A percentile compares a stretch with the other conserved stretches of the same genome.
Evolutionary conservation across 2,888 invertebrate species (phyloP).

Genomic region (Pheosia gnoma): DNA sequence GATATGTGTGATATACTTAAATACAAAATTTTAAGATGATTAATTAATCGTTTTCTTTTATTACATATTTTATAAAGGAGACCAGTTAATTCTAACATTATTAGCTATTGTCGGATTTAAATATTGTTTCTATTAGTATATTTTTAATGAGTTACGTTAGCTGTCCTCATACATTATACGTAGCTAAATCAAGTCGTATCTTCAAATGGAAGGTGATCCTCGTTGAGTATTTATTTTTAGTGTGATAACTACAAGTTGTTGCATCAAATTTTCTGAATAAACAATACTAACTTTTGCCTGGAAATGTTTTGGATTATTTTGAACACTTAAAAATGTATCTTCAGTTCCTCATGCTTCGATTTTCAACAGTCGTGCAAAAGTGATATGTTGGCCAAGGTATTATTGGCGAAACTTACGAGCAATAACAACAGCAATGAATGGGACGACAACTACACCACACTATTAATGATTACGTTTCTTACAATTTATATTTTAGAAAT

Average conservation of each 20-base stretch:
- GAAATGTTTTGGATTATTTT: slow-evolving; percentile 69
- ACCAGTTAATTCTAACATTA: slow-evolving; percentile 73
- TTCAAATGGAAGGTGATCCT: slow-evolving; percentile 71
- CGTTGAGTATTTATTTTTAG: slow-evolving; percentile 78
- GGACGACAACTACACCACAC: too few species aligned
- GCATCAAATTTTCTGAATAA: slow-evolving; percentile 79
- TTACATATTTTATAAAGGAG: slow-evolving; percentile 74
- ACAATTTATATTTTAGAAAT: not conserved
- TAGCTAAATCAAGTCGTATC: slow-evolving; percentile 71
- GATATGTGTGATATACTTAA: slow-evolving; percentile 81
- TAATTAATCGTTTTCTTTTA: slow-evolving; percentile 79
- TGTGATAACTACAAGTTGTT: slow-evolving; percentile 81
- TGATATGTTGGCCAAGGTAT: slow-evolving; percentile 4
- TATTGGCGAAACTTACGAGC: not conserved
- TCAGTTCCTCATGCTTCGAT: slow-evolving; percentile 16
- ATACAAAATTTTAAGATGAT: slow-evolving; percentile 84
- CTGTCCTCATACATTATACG: slow-evolving; percentile 67
- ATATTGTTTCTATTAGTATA: slow-evolving; percentile 80
- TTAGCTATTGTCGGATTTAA: slow-evolving; percentile 73
- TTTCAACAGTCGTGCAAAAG: not conserved
- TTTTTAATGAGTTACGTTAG: slow-evolving; percentile 77
- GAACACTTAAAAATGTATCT: slow-evolving; percentile 21
- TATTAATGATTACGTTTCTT: not conserved
- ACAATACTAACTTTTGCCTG: slow-evolving; percentile 81
- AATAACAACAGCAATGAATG: too few species aligned